Percentiles rank a stretch among this genome's conserved stretches.
These are phyloP conservation scores for Calameuta idolon DNA, from an alignment of 2,888 invertebrate species.

Conservation along the genomic window DNA sequence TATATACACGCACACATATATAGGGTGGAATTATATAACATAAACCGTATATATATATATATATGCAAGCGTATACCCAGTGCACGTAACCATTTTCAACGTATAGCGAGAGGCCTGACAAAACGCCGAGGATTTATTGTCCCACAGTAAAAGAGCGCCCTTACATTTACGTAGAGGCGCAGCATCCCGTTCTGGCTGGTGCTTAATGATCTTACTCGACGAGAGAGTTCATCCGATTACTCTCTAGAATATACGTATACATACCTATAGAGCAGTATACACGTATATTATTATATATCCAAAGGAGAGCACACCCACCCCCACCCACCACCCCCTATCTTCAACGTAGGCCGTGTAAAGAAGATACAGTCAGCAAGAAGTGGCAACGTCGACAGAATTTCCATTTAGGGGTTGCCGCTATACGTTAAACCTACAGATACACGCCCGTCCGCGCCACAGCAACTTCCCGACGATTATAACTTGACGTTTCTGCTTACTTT, in stretches of 20 bases:
- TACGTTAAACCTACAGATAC: neutral
- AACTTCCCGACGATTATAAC: neutral
- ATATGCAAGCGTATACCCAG: neutral
- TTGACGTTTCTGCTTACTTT: neutral
- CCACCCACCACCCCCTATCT: neutral
- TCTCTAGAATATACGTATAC: neutral
- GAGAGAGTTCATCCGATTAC: neutral
- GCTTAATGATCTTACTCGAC: neutral
- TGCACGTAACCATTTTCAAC: neutral
- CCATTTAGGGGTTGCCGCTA: neutral
- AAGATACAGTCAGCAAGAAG: neutral
- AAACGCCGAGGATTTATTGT: neutral
- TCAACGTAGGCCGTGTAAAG: neutral
- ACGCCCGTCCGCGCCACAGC: neutral
- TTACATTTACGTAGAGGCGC: neutral
- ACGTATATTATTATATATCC: neutral
- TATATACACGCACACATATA: neutral
- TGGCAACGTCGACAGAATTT: neutral
- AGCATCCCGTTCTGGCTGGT: neutral
- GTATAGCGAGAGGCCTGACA: neutral
- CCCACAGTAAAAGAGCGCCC: neutral
- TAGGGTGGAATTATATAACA: slow-evolving; percentile 2
- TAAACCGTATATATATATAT: neutral
- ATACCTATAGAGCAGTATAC: too few relatives aligned
- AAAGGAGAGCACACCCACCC: neutral